Percentiles rank a stretch among this genome's conserved stretches.
Evolutionary conservation across 2,888 invertebrate genomes (phyloP).

Genomic region (Polyommatus iphigenia): DNA sequence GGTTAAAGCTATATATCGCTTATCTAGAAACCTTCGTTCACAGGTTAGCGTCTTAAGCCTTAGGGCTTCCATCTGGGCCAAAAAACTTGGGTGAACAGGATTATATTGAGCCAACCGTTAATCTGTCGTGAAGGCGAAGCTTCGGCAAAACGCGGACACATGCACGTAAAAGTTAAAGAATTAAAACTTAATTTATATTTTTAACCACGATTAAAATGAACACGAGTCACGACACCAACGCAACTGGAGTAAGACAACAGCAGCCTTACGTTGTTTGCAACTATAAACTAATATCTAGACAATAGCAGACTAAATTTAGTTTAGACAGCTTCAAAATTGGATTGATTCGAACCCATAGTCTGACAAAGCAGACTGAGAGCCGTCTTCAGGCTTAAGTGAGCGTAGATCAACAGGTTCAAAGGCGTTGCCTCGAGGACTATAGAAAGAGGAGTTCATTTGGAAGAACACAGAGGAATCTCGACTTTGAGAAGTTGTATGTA

Average conservation of each 20-base stretch:
- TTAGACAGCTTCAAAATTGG: constrained; percentile 18
- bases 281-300: neutral
- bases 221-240: neutral
- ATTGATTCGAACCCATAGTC: constrained; percentile 9
- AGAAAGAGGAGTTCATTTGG: neutral
- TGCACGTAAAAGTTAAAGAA: too few relatives aligned
- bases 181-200: neutral
- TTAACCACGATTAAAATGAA: neutral
- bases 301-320: neutral
- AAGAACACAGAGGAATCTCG: neutral
- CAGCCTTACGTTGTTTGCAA: neutral
- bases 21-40: too few relatives aligned
- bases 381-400: constrained; percentile 13
- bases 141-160: too few relatives aligned
- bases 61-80: too few relatives aligned
- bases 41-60: too few relatives aligned
- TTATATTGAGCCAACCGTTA: too few relatives aligned
- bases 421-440: constrained; percentile 14
- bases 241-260: neutral
- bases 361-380: constrained; percentile 14
- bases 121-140: too few relatives aligned
- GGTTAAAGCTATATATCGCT: too few relatives aligned
- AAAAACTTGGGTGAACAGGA: too few relatives aligned
- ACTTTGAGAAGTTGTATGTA: neutral
- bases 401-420: constrained; percentile 29